Base-by-base conservation (phyloP, 2,888 invertebrate genomes). In the Eilema griseolum region DNA sequence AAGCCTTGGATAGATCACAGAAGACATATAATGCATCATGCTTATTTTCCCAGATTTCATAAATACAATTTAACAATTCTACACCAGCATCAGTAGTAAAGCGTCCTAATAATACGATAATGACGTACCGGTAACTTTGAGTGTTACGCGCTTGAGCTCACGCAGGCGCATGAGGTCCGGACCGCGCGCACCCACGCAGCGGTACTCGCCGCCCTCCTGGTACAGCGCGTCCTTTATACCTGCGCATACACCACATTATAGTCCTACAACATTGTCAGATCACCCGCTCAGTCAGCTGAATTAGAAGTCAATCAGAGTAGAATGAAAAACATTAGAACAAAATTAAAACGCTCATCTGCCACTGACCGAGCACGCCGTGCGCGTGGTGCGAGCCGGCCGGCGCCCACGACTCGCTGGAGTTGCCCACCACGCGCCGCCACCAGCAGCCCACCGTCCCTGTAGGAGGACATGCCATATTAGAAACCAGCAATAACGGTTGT, bases 171-270 rank as follows among this genome's bases (percentile, higher is more conserved):
- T 85, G 61, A 91, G 86, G 70, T 94, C 94, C 0, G 92, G 88
- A 0, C 88, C 92, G 2, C 92, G 88, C 28, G 94, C 92, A 0
- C 95, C 96, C 46, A 97, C 96, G 89, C 98, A 98, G 56, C 97
- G 95, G 89, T 98, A 97, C 89, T 97, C 97, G 0, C 97, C 97
- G 5, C 97, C 97, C 82, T 97, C 97, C 85, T 97, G 97, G 88
- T 97, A 97, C 67, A 97, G 89, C 33, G 97, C 97, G 70, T 96
- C 96, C 78, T 97, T 97, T 71, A 97, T 93, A 82, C 93, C 94
- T 93, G 80, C n/a, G 23, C 20, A n/a, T n/a, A 61, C 8, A 60
- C 14, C 26, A 14, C 59, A 26, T 0, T 37, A 12, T 26, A 26
- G 5, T 10, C 1, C 16, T 14, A 7, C 12, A 1, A 26, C n/a